Conservation (phyloP, 2,797 vertebrate genomes). For the Brachymystax lenok region DNA sequence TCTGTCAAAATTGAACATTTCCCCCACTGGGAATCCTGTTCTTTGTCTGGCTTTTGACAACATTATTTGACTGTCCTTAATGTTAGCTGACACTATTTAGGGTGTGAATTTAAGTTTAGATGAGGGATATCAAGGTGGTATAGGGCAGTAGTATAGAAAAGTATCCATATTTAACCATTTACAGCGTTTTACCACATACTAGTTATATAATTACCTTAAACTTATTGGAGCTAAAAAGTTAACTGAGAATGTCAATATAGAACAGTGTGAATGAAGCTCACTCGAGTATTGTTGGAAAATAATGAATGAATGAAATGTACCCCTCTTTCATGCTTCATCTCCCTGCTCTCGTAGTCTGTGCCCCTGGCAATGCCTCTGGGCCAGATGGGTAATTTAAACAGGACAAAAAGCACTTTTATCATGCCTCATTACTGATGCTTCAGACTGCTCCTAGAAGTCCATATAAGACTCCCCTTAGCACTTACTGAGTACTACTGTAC, state of each 20-base stretch:
- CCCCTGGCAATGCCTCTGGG: not conserved
- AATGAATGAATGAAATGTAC: constrained; percentile 24
- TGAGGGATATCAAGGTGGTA: constrained; percentile 15
- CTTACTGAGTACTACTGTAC: not conserved
- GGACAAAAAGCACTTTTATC: constrained; percentile 58
- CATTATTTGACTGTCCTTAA: constrained; percentile 36
- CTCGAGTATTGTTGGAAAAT: constrained; percentile 11
- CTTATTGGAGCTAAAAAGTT: constrained; percentile 1
- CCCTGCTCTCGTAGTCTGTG: not conserved
- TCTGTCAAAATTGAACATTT: not conserved
- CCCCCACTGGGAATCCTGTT: not conserved
- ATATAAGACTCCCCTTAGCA: constrained; percentile 26
- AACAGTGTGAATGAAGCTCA: constrained; percentile 20
- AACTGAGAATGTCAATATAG: constrained; percentile 24
- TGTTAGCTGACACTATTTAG: constrained; percentile 36
- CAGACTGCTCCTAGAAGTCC: not conserved
- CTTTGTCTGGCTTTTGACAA: constrained; percentile 25
- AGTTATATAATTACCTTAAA: constrained; percentile 16
- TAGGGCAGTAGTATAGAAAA: constrained; percentile 37
- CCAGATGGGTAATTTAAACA: not conserved
- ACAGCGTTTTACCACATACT: constrained; percentile 39
- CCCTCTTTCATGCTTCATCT: constrained; percentile 36
- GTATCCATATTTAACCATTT: constrained; percentile 37
- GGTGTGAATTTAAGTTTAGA: constrained; percentile 11
- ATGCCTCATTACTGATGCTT: constrained; percentile 14